A percentile compares a stretch with the other conserved stretches of the same genome.
phyloP scores from a whole-genome alignment of 1,140 invertebrate genomes.

The Rhagoletis pomonella region DNA sequence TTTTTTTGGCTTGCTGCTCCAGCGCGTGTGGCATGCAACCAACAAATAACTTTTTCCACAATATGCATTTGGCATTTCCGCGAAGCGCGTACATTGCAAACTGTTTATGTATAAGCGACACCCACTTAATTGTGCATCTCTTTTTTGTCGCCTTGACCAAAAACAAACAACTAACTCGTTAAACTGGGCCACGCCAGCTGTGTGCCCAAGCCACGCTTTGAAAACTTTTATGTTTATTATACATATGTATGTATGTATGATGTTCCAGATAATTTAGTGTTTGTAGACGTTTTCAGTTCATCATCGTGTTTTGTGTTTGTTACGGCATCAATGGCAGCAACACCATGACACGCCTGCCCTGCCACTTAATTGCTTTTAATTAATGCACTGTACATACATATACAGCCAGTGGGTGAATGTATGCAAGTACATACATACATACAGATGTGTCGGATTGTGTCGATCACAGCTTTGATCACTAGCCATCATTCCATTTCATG shows the following conservation, averaged over 20 bases:
- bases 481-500: not conserved
- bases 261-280: constrained; percentile 22
- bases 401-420: not conserved
- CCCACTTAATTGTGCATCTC: not conserved
- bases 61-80: not conserved
- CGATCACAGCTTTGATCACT: not conserved
- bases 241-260: no score
- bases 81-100: not conserved
- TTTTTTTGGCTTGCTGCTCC: not conserved
- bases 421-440: not conserved
- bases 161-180: not conserved
- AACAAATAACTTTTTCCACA: not conserved
- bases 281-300: not conserved
- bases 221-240: constrained; percentile 10
- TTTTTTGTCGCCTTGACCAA: not conserved
- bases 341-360: constrained; percentile 60
- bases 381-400: constrained; percentile 59
- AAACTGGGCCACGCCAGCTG: constrained; percentile 42
- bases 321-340: not conserved
- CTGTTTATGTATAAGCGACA: not conserved
- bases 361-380: constrained; percentile 73
- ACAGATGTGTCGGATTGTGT: not conserved
- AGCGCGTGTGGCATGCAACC: constrained; percentile 35
- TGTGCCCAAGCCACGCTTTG: not conserved
- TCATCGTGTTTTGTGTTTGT: constrained; percentile 35